Conservation (phyloP, 2,797 vertebrate genomes). For the Alca torda region DNA sequence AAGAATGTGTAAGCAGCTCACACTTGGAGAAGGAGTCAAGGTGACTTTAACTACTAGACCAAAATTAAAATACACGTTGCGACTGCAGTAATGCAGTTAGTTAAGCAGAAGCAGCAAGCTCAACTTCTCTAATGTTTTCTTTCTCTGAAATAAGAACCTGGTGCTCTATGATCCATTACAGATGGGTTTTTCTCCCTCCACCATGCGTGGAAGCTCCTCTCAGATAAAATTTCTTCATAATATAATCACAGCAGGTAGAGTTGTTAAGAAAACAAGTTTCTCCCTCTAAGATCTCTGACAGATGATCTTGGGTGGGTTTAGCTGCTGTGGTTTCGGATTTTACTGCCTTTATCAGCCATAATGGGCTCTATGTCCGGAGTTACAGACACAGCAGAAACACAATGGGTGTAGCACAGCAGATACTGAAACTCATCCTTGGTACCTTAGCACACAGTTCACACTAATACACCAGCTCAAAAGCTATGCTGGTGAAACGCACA, state of each 20-base stretch:
- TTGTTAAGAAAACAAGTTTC: constrained; percentile 27
- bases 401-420: not conserved
- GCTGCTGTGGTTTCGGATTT: not conserved
- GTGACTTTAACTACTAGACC: not conserved
- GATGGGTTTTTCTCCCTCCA: not conserved
- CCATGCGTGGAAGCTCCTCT: not conserved
- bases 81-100: not conserved
- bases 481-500: not conserved
- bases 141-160: not conserved
- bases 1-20: not conserved
- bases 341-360: not conserved
- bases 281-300: not conserved
- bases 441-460: not conserved
- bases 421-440: not conserved
- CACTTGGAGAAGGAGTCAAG: not conserved
- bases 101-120: not conserved
- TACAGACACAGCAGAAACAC: not conserved
- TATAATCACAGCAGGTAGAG: not conserved
- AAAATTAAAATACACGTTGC: not conserved
- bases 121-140: not conserved
- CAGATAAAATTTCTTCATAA: not conserved
- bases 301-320: not conserved
- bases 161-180: not conserved
- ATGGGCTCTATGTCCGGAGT: not conserved
- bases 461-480: not conserved